Conservation (phyloP, 2,113 vertebrate species). For the Bos taurus region DNA sequence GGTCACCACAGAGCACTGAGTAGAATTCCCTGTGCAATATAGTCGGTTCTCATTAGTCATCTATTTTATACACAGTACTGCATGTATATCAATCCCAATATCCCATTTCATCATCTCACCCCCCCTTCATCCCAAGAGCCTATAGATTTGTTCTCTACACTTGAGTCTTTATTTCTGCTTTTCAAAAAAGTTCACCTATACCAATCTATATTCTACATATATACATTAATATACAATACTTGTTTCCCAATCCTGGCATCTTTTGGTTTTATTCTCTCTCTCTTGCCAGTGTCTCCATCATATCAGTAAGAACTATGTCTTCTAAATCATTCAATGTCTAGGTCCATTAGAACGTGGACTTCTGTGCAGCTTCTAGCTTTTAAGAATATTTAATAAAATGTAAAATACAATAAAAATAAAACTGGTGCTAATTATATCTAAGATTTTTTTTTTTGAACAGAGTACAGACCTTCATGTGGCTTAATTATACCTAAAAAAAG, state of each 20-base stretch:
- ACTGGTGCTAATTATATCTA: neutral
- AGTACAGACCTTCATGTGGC: neutral
- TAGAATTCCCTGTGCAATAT: neutral
- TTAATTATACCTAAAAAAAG: slow-evolving; percentile 69
- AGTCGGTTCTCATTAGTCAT: neutral
- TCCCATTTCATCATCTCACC: neutral
- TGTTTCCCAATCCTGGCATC: neutral
- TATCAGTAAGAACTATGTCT: neutral
- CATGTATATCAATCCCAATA: neutral
- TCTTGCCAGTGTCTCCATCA: neutral
- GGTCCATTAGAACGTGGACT: neutral
- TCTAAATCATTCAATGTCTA: neutral
- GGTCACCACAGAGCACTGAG: neutral
- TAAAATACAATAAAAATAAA: neutral
- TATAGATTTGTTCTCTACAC: neutral
- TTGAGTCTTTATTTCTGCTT: neutral
- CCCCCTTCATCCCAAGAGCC: neutral
- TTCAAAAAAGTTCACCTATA: neutral
- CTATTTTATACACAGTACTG: neutral
- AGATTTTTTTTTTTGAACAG: neutral
- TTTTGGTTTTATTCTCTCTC: neutral
- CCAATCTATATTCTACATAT: neutral
- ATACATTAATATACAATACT: neutral
- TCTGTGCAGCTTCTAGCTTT: neutral
- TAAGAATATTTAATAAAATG: slow-evolving; percentile 17